phyloP scores from a whole-genome alignment of 2,888 invertebrate genomes.

The Mallateleia sp. region DNA sequence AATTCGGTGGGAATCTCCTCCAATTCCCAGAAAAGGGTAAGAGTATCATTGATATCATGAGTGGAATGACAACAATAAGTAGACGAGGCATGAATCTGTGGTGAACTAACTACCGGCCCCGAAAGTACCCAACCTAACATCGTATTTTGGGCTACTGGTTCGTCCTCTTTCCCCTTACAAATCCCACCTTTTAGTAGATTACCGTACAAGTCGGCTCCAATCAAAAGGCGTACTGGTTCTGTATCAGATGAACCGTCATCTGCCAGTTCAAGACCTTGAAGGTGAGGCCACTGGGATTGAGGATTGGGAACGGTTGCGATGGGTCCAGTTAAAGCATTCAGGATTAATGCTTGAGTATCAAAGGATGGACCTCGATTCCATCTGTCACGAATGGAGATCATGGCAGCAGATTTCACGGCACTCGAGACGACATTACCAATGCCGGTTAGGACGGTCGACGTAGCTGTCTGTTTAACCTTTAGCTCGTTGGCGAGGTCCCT shows the following conservation, averaged over 20 bases:
- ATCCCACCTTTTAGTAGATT: not conserved
- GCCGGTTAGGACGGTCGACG: too few relatives aligned
- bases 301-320: not conserved
- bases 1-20: conserved; percentile 47
- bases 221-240: not conserved
- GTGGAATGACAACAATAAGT: not conserved
- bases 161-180: not conserved
- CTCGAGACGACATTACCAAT: not conserved
- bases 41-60: not conserved
- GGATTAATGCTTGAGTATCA: not conserved
- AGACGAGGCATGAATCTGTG: not conserved
- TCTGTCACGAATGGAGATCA: conserved; percentile 2
- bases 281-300: not conserved
- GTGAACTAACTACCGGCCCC: conserved; percentile 1
- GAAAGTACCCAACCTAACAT: conserved; percentile 27
- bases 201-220: conserved; percentile 5
- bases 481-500: not conserved
- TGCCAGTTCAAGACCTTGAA: conserved; percentile 4
- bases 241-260: not conserved
- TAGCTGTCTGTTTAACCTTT: too few relatives aligned
- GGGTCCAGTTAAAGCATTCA: not conserved
- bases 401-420: not conserved
- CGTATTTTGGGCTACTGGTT: conserved; percentile 15
- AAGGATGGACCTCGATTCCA: conserved; percentile 4
- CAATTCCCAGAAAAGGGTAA: conserved; percentile 55